A percentile compares a stretch with the other conserved stretches of the same genome.
phyloP scores from a whole-genome alignment of 2,113 vertebrate genomes.

The Axis porcinus region DNA sequence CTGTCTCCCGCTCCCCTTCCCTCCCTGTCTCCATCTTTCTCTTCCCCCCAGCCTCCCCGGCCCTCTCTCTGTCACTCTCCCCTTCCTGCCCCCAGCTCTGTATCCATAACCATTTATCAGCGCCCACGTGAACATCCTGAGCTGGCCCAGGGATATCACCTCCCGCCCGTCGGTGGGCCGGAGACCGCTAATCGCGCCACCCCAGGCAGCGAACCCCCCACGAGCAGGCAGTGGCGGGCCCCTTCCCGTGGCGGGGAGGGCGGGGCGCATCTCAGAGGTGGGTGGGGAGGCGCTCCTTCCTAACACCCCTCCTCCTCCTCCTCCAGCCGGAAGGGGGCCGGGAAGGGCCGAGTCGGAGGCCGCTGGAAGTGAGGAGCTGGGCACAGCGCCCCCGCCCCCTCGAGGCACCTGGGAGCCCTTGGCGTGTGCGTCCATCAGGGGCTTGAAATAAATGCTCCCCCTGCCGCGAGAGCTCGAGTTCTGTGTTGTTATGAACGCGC shows the following conservation, averaged over 20 bases:
- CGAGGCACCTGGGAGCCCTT: accelerated
- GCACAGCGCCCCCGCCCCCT: accelerated
- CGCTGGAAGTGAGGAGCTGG: slow-evolving; percentile 77
- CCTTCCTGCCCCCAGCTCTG: neutral
- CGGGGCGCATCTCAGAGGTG: neutral
- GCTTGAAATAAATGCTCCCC: slow-evolving; percentile 46
- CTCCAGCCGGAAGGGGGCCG: slow-evolving; percentile 78
- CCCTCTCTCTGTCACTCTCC: no score
- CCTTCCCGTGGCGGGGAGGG: neutral
- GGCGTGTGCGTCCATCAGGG: accelerated
- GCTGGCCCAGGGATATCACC: neutral
- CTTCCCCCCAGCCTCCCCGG: neutral
- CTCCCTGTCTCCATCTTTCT: no score
- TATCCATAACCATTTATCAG: neutral
- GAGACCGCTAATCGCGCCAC: no score
- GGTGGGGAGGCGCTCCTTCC: neutral
- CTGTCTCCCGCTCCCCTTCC: neutral
- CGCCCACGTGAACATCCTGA: accelerated
- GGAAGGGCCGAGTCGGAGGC: slow-evolving; percentile 78
- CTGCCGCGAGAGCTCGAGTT: neutral
- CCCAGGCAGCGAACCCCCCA: neutral
- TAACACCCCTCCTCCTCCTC: neutral
- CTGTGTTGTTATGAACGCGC: neutral
- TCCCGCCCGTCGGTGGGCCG: accelerated
- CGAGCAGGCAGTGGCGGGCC: neutral